phyloP scores from a whole-genome alignment of 2,113 vertebrate species.

The Hystrix brachyura region DNA sequence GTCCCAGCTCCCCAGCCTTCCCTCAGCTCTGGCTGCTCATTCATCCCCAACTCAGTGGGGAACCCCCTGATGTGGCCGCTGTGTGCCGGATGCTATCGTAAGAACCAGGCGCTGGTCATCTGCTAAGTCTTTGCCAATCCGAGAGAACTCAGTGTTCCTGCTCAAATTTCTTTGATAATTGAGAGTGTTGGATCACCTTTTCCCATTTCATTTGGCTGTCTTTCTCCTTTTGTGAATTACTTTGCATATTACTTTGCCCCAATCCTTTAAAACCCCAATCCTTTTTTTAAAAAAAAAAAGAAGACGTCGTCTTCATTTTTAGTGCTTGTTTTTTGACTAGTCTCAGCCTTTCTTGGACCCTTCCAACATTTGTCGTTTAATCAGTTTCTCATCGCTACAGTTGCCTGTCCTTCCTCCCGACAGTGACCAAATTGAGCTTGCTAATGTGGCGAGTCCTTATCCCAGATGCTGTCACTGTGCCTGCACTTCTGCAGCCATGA shows the following conservation, averaged over 20 bases:
- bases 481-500: not conserved
- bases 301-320: not conserved
- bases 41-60: not conserved
- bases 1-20: not conserved
- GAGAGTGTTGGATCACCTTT: not conserved
- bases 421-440: not conserved
- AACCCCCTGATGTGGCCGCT: not conserved
- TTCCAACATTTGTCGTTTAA: not conserved
- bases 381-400: not conserved
- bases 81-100: fast-evolving
- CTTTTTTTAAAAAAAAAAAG: not conserved
- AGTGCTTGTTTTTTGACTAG: not conserved
- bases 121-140: not conserved
- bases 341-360: not conserved
- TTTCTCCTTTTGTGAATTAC: conserved; percentile 26
- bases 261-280: not conserved
- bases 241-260: not conserved
- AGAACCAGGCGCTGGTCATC: not conserved
- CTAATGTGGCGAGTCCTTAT: not conserved
- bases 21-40: not conserved
- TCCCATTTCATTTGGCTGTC: not conserved
- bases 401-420: not conserved
- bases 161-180: not conserved
- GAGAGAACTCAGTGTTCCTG: not conserved
- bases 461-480: not conserved